Percentiles rank a stretch among this genome's conserved stretches.
phyloP scores from a whole-genome alignment of 2,113 vertebrate species.

The Isurus oxyrinchus region DNA sequence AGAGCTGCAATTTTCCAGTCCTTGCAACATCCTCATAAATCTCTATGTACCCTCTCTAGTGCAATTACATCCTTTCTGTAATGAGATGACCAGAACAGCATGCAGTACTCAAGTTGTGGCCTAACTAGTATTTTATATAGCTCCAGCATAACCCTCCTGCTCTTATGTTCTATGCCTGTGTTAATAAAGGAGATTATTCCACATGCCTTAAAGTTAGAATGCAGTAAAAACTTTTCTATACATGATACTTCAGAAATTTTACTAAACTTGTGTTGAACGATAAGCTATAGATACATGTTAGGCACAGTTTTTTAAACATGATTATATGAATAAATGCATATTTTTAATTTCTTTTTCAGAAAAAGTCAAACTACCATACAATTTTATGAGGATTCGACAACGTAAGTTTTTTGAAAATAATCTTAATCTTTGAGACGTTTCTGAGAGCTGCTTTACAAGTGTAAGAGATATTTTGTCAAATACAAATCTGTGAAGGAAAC shows the following conservation, averaged over 20 bases:
- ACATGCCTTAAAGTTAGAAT: not conserved
- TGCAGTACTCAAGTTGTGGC: too few species aligned
- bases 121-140: too few species aligned
- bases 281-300: not conserved
- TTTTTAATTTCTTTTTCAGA: not conserved
- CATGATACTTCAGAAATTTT: not conserved
- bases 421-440: not conserved
- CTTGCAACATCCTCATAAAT: too few species aligned
- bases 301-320: too few species aligned
- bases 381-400: not conserved
- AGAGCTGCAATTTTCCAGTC: too few species aligned
- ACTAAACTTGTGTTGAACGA: not conserved
- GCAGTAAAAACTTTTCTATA: not conserved
- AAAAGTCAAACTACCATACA: too few species aligned
- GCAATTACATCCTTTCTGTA: too few species aligned
- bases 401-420: not conserved
- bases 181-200: too few species aligned
- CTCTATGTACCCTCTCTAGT: too few species aligned
- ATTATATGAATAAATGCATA: not conserved
- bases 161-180: too few species aligned
- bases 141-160: too few species aligned
- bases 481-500: not conserved
- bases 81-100: too few species aligned
- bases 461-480: not conserved
- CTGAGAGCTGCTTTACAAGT: not conserved